phyloP scores from a whole-genome alignment of 2,888 invertebrate species.

The Tridacna gigas region DNA sequence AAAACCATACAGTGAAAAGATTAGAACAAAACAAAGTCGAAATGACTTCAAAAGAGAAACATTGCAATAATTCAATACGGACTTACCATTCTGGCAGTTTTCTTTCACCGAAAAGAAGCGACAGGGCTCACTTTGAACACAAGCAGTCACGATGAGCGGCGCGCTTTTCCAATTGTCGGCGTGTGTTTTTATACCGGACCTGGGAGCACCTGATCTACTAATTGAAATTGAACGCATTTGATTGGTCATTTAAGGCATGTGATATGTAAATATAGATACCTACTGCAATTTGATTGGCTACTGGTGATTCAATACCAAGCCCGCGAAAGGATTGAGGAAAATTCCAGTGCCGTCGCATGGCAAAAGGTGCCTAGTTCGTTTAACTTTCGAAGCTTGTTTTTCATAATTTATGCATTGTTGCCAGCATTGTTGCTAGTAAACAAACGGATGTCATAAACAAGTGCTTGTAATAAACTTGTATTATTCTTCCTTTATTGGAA shows the following conservation, averaged over 20 bases:
- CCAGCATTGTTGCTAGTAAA: conserved; percentile 1
- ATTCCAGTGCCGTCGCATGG: too few species aligned
- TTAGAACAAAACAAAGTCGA: neutral
- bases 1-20: too few species aligned
- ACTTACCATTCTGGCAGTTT: conserved; percentile 11
- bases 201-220: neutral
- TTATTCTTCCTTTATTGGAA: too few species aligned
- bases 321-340: neutral
- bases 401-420: neutral
- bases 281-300: neutral
- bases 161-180: neutral
- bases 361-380: too few species aligned
- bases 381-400: neutral
- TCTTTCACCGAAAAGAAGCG: neutral
- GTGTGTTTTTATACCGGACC: conserved; percentile 1
- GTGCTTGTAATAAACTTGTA: too few species aligned
- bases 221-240: neutral
- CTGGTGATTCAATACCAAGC: conserved; percentile 17
- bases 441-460: neutral
- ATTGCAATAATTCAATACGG: neutral
- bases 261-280: neutral
- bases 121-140: neutral
- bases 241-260: neutral
- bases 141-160: conserved; percentile 1
- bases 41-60: neutral